Evolutionary conservation across 2,797 vertebrate genomes (phyloP).

Genomic region (Hydrolagus colliei): DNA sequence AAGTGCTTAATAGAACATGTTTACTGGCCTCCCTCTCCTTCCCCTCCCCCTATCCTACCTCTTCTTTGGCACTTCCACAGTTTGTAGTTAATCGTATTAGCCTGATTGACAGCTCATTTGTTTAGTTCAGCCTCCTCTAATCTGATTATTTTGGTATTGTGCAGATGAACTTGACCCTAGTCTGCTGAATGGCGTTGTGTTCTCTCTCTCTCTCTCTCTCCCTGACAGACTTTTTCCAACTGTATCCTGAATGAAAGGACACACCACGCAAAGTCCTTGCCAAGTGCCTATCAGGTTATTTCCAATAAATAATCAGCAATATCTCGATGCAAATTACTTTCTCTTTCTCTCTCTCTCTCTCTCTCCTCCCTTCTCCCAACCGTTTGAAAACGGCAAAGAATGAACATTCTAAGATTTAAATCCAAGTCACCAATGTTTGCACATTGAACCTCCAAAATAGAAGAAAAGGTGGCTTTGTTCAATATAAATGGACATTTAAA

Average conservation of each 20-base stretch:
- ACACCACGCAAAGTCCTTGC: background rate
- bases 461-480: no score
- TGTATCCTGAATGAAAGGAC: background rate
- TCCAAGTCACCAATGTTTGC: no score
- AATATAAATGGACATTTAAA: no score
- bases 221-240: conserved; percentile 12
- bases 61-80: background rate
- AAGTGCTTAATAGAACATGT: background rate
- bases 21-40: background rate
- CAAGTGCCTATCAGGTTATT: background rate
- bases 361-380: no score
- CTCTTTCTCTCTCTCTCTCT: background rate
- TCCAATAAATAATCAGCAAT: background rate
- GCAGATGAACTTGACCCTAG: conserved; percentile 24
- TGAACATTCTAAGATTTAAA: no score
- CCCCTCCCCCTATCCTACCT: background rate
- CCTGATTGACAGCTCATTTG: conserved; percentile 12
- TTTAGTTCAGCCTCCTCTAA: conserved; percentile 5
- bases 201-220: background rate
- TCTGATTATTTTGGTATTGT: conserved; percentile 26
- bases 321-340: background rate
- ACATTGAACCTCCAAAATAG: no score
- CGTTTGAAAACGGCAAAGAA: no score
- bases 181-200: conserved; percentile 8
- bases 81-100: conserved; percentile 12